A percentile compares a stretch with the other conserved stretches of the same genome.
phyloP scores from a whole-genome alignment of 2,888 invertebrate genomes.

The Pelosia muscerda region DNA sequence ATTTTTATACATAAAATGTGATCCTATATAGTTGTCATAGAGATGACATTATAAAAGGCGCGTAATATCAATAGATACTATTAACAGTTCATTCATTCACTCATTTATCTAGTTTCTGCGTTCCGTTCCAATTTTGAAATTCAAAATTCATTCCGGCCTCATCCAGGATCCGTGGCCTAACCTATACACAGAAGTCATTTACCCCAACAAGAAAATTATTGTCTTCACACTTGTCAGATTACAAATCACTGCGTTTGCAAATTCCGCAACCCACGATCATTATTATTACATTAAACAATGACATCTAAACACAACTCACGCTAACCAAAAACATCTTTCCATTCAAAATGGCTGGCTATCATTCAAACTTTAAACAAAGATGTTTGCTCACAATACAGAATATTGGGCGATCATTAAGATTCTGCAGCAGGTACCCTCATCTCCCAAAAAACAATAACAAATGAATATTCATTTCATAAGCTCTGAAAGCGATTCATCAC shows the following conservation, averaged over 20 bases:
- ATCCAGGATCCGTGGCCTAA: no score
- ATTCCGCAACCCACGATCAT: background rate
- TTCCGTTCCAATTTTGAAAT: no score
- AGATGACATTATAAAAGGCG: no score
- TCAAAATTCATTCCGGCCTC: no score
- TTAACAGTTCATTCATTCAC: no score
- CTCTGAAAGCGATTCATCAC: slow-evolving; percentile 61
- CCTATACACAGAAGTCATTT: no score
- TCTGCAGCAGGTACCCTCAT: slow-evolving; percentile 34
- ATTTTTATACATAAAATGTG: no score
- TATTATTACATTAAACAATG: slow-evolving; percentile 3
- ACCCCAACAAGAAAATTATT: background rate
- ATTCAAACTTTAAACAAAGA: slow-evolving; percentile 41
- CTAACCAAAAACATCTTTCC: slow-evolving; percentile 1
- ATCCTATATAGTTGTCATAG: no score
- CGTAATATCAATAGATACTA: no score
- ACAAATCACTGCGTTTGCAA: background rate
- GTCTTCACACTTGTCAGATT: background rate
- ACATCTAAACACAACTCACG: background rate
- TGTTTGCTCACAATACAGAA: slow-evolving; percentile 43
- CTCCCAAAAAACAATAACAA: slow-evolving; percentile 55
- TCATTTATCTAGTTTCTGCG: no score
- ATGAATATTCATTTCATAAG: slow-evolving; percentile 68
- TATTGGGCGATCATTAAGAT: slow-evolving; percentile 49
- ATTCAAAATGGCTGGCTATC: slow-evolving; percentile 11